Conservation (phyloP, 2,888 invertebrate genomes). For the Eupsilia transversa region DNA sequence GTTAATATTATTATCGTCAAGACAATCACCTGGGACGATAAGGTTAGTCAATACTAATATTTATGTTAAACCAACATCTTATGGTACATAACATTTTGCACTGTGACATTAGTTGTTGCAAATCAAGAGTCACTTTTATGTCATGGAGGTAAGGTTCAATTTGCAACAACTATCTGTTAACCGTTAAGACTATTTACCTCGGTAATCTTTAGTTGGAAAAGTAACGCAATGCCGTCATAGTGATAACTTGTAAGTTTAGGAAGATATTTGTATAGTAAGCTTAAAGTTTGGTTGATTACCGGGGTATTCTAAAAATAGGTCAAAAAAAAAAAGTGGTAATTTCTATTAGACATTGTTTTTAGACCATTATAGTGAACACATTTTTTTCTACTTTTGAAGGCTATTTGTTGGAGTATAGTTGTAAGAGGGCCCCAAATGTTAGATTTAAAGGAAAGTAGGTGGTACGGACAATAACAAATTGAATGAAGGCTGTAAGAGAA, state of each 20-base stretch:
- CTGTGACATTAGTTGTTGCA: neutral
- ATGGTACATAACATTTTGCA: neutral
- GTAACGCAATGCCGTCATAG: constrained; percentile 16
- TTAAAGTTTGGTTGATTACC: neutral
- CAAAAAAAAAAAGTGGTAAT: neutral
- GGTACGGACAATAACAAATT: constrained; percentile 87
- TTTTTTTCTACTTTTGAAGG: neutral
- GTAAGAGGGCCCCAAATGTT: constrained; percentile 63
- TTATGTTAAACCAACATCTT: neutral
- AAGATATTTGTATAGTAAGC: constrained; percentile 11
- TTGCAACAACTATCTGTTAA: neutral
- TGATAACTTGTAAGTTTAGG: constrained; percentile 25
- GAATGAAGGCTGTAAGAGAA: constrained; percentile 87
- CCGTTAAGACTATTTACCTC: neutral
- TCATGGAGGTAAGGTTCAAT: neutral
- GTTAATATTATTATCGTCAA: neutral
- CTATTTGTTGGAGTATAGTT: neutral
- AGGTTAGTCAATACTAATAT: neutral
- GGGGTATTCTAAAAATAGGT: neutral
- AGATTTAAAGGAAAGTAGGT: constrained; percentile 69
- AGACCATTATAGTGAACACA: neutral
- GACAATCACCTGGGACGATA: constrained; percentile 4
- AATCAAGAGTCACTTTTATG: neutral
- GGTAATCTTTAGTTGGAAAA: constrained; percentile 21
- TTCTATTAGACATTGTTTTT: neutral